These are phyloP conservation scores for Leptobrachium ailaonicum DNA, from an alignment of 2,113 vertebrate genomes.

Conservation along the genomic window DNA sequence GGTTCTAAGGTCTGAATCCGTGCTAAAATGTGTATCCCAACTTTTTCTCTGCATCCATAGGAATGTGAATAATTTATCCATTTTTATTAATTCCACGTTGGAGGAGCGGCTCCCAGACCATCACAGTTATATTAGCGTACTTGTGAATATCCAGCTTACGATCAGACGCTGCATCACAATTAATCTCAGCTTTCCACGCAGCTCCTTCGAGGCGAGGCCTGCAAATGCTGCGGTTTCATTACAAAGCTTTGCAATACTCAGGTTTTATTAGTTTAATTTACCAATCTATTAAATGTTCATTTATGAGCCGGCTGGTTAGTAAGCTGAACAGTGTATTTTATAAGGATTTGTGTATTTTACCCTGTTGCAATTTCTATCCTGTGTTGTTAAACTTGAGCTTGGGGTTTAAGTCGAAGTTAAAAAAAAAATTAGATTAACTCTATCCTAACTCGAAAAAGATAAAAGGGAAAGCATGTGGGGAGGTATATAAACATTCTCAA, in stretches of 20 bases:
- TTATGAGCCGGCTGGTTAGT: slow-evolving; percentile 37
- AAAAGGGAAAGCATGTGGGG: too few relatives aligned
- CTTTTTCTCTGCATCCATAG: too few relatives aligned
- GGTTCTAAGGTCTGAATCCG: too few relatives aligned
- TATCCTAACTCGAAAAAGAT: too few relatives aligned
- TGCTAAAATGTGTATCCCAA: too few relatives aligned
- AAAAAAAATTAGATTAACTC: background rate
- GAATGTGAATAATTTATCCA: too few relatives aligned
- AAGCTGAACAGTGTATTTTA: slow-evolving; percentile 32
- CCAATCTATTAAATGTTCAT: slow-evolving; percentile 45
- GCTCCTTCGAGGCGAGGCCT: slow-evolving; percentile 21
- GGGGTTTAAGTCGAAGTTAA: background rate
- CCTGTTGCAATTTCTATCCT: slow-evolving; percentile 11
- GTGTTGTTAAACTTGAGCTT: slow-evolving; percentile 11
- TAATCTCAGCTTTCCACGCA: slow-evolving; percentile 5
- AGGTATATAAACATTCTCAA: too few relatives aligned
- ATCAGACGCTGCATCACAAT: background rate
- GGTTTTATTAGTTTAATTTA: slow-evolving; percentile 40
- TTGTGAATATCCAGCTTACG: too few relatives aligned
- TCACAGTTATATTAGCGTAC: too few relatives aligned
- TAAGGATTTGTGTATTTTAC: slow-evolving; percentile 30
- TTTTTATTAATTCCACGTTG: too few relatives aligned
- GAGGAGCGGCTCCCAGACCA: too few relatives aligned
- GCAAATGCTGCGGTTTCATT: slow-evolving; percentile 37
- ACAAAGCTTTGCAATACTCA: slow-evolving; percentile 38